Conservation (phyloP, 2,113 vertebrate species). For the Thamnaconus septentrionalis region DNA sequence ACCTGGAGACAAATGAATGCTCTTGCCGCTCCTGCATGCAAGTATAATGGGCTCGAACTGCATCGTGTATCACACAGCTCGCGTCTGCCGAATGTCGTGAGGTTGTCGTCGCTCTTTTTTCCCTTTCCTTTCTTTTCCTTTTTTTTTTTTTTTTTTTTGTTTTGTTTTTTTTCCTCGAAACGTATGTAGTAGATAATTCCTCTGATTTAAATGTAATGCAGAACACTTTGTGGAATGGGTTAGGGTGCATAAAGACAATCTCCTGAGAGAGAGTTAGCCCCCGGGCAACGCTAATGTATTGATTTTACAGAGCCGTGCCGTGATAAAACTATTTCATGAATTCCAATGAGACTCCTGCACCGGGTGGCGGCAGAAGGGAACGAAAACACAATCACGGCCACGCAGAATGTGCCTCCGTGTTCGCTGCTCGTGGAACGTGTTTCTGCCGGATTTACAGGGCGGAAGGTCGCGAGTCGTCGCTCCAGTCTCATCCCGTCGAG, state of each 20-base stretch:
- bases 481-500: constrained; percentile 56
- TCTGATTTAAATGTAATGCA: constrained; percentile 63
- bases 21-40: too few species aligned
- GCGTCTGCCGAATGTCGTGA: too few species aligned
- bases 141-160: constrained; percentile 38
- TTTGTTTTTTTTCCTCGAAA: constrained; percentile 46
- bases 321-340: constrained; percentile 74
- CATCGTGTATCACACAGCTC: too few species aligned
- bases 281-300: constrained; percentile 64
- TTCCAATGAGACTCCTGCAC: constrained; percentile 70
- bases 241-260: constrained; percentile 68
- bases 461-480: constrained; percentile 12
- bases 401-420: constrained; percentile 49
- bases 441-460: constrained; percentile 44
- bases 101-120: too few species aligned
- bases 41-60: too few species aligned
- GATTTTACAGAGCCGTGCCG: constrained; percentile 56
- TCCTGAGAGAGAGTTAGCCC: constrained; percentile 52
- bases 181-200: constrained; percentile 51
- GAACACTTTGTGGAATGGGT: constrained; percentile 59
- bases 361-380: constrained; percentile 46
- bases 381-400: constrained; percentile 60
- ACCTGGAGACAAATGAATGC: too few species aligned
- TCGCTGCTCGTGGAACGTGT: constrained; percentile 57
- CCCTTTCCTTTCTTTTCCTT: constrained; percentile 21